These are phyloP conservation scores for Gambusia yucatana DNA, from an alignment of 2,797 vertebrate species.

Conservation along the genomic window DNA sequence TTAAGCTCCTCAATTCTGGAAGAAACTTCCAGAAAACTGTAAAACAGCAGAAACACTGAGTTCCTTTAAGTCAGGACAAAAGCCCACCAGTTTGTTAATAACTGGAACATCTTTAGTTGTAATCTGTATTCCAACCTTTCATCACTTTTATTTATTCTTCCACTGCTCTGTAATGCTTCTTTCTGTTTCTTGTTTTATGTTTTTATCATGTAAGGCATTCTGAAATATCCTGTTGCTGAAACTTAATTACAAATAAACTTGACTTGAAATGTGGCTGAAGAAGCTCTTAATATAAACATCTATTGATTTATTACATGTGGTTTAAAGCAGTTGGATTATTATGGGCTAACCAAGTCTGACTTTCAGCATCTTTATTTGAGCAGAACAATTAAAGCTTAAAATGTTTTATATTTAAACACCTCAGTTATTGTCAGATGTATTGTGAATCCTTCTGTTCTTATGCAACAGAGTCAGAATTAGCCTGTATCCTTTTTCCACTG, in stretches of 20 bases:
- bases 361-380: background rate
- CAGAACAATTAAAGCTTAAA: too few relatives aligned
- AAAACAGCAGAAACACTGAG: too few relatives aligned
- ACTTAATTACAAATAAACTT: background rate
- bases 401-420: background rate
- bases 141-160: background rate
- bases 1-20: too few relatives aligned
- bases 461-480: constrained; percentile 20
- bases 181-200: background rate
- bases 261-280: background rate
- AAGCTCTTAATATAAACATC: too few relatives aligned
- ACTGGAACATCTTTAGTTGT: too few relatives aligned
- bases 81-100: too few relatives aligned
- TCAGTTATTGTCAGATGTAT: constrained; percentile 29
- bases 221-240: background rate
- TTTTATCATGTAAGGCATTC: background rate
- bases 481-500: constrained; percentile 39
- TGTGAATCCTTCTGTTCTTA: constrained; percentile 33
- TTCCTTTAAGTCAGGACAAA: too few relatives aligned
- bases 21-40: too few relatives aligned
- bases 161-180: background rate
- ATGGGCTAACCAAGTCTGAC: background rate
- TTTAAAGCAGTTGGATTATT: too few relatives aligned
- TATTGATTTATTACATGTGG: too few relatives aligned
- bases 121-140: too few relatives aligned